Evolutionary conservation across 2,888 invertebrate genomes (phyloP), one percentile per base, ranked within the genome.

Genomic region (Perizoma flavofasciatum): DNA sequence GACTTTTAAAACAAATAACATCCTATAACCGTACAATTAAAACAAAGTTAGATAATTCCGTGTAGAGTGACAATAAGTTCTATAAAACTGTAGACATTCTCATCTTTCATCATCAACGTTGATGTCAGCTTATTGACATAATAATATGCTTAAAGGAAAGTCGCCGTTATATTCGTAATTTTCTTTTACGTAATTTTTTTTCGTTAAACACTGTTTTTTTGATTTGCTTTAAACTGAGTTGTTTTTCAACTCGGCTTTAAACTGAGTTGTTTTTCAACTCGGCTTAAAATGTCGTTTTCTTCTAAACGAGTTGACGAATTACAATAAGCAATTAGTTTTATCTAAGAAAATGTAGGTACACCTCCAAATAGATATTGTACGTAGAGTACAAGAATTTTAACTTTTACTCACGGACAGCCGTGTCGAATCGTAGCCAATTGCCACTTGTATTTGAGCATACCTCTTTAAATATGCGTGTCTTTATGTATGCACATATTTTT

Each of bases 401-500:
- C 22, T 48, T 47, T 57, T 48, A 34, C 33, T 7, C n/a, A 45
- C 22, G 45, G 34, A 49, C 5, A 70, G 49, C 75, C 85, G 80
- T 77, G 71, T 78, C 88, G 63, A 86, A 89, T 81, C 65, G 58
- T 56, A 70, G 76, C 78, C 82, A 85, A 89, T 88, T 77, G 78
- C 75, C 77, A 66, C 74, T 86, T 88, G 82, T 86, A 75, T 79
- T 77, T 83, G 78, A 77, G 80, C 80, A 81, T 75, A 63, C 54
- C 70, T 66, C 66, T 75, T 72, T 64, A 74, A 68, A 64, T 73
- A 71, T 70, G 61, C 70, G 59, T 61, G 45, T 58, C 53, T 69
- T 73, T 73, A 72, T 67, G 56, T 80, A 85, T 84, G 83, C 73
- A 77, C 87, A 86, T 87, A 85, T 73, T 74, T 87, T 87, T 81